A percentile compares a stretch with the other conserved stretches of the same genome.
These are phyloP conservation scores for Carettochelys insculpta DNA, from an alignment of 2,113 vertebrate genomes.

Conservation along the genomic window DNA sequence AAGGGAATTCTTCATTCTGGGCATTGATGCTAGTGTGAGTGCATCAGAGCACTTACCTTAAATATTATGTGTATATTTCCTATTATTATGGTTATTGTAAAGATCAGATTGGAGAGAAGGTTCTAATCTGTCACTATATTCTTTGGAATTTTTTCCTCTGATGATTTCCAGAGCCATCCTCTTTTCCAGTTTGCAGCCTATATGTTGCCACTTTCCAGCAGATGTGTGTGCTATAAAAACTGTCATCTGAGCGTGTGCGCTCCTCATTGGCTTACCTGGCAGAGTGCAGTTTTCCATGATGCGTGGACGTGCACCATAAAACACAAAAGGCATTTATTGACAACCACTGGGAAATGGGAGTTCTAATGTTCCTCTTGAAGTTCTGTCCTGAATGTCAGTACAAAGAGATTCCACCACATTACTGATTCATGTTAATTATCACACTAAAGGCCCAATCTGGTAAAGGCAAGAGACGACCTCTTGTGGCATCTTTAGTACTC, in stretches of 20 bases:
- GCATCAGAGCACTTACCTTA: neutral
- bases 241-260: neutral
- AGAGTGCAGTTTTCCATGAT: neutral
- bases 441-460: neutral
- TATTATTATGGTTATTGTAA: fast-evolving
- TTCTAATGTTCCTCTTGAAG: neutral
- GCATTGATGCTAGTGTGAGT: neutral
- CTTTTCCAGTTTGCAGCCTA: neutral
- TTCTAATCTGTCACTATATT: neutral
- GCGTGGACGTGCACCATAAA: neutral
- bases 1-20: neutral
- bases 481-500: neutral
- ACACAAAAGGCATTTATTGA: neutral
- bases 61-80: neutral
- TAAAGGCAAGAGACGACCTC: conserved; percentile 43
- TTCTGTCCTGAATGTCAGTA: neutral
- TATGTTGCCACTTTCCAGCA: neutral
- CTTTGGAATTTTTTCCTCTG: neutral
- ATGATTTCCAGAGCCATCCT: neutral
- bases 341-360: neutral
- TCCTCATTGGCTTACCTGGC: neutral
- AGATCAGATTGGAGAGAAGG: neutral
- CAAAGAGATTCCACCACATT: neutral
- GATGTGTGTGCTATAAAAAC: neutral
- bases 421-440: neutral